Base-by-base conservation (phyloP, 2,888 invertebrate genomes). In the Petrophora chlorosata region DNA sequence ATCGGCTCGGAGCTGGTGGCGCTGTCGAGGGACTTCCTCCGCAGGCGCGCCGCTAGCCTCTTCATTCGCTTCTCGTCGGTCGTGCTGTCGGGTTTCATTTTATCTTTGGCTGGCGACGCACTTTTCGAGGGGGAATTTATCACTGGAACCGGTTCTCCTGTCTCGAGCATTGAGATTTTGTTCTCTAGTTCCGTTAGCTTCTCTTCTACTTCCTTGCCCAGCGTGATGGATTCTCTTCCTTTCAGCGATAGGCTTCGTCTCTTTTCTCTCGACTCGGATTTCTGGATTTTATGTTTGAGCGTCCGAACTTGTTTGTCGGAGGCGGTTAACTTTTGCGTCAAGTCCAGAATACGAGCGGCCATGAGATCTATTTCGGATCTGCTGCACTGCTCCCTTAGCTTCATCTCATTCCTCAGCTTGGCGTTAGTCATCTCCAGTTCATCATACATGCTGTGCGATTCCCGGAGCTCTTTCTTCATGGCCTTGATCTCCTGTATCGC, bases 141-240 rank as follows among this genome's bases (percentile, higher is more conserved):
- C 7, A 74, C 82, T 8, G 91, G 87, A 15, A 87, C 82, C 2
- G 85, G 65, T 40, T 90, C 82, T 14, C 85, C 84, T 8, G 83
- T 73, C 70, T 95, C 95, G 40, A 95, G 77, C 55, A 93, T 91
- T 43, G 93, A 91, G 34, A 96, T 94, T 84, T 95, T 96, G 36
- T 92, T 93, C 82, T 96, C 96, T 49, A 96, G 79, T 73, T 96
- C 95, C n/a, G 92, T 92, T 32, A 97, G 90, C 76, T 97, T 97
- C 55, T 95, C 95, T 78, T 97, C 97, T 10, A 97, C 92, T 77
- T 96, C 96, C 76, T 95, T 96, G 8, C 95, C 94, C 32, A 96
- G 92, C 5, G 94, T 94, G 61, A 96, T 92, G 17, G 95, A 95
- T 76, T 96, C 96, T 59, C 95, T 92, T 4, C 96, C 96, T 79